Evolutionary conservation across 37 sponge, comb jelly and placozoan genomes (phyloP).

Genomic region (Hexactinellida sp.): DNA sequence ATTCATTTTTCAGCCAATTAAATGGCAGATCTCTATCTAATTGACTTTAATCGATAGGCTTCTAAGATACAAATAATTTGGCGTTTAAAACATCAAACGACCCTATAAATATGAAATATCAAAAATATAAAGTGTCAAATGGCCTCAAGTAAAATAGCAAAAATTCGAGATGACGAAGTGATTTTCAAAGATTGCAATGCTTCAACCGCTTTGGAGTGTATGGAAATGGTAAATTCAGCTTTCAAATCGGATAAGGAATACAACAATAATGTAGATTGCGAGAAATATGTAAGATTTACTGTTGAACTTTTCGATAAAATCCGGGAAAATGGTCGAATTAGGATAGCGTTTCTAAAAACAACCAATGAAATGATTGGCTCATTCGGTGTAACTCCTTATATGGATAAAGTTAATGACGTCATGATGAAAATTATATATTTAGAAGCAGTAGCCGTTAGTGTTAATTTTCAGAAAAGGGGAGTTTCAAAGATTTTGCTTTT

Average conservation of each 20-base stretch:
- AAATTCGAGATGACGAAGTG: neutral
- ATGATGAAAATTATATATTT: constrained; percentile 13
- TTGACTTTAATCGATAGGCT: too few species aligned
- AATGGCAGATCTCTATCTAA: too few species aligned
- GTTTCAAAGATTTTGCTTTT: neutral
- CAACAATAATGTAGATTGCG: neutral
- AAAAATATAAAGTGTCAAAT: too few species aligned
- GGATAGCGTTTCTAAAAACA: neutral
- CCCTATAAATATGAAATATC: too few species aligned
- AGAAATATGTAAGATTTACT: neutral
- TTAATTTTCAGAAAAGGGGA: neutral
- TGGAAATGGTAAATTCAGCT: neutral
- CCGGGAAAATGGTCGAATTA: neutral
- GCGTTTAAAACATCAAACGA: too few species aligned
- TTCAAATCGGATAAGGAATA: neutral
- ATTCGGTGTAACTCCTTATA: neutral
- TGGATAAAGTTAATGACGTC: neutral
- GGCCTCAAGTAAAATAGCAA: neutral
- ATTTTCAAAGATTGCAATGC: neutral
- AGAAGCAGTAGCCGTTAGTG: constrained; percentile 7
- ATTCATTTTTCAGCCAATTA: too few species aligned
- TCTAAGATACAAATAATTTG: too few species aligned
- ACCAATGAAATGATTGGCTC: neutral
- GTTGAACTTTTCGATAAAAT: neutral
- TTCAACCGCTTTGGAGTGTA: neutral